phyloP scores from a whole-genome alignment of 2,888 invertebrate species.

The Hyposoter didymator region DNA sequence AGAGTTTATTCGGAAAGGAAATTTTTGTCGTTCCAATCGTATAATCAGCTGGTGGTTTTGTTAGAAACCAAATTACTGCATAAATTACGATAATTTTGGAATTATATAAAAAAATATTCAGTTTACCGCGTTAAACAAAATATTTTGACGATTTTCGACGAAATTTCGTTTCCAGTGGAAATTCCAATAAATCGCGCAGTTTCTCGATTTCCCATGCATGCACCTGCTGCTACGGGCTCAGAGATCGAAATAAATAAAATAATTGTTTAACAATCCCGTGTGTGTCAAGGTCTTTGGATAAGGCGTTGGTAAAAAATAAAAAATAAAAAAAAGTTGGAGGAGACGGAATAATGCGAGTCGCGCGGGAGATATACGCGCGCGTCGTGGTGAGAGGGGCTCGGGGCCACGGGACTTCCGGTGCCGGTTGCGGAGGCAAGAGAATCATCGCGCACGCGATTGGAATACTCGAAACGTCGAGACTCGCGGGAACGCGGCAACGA shows the following conservation, averaged over 20 bases:
- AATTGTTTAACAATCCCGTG: neutral
- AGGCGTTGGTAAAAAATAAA: neutral
- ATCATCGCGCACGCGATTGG: slow-evolving; percentile 66
- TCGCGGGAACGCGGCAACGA: slow-evolving; percentile 13
- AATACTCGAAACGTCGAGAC: slow-evolving; percentile 51
- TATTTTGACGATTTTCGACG: too few species aligned
- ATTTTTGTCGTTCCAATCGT: too few species aligned
- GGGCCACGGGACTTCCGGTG: slow-evolving; percentile 57
- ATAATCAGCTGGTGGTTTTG: too few species aligned
- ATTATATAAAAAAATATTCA: too few species aligned
- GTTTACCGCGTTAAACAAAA: too few species aligned
- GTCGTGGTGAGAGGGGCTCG: neutral
- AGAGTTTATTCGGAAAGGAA: too few species aligned
- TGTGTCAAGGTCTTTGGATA: slow-evolving; percentile 17
- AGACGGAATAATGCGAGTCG: slow-evolving; percentile 20
- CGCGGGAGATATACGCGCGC: slow-evolving; percentile 1
- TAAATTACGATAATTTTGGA: too few species aligned
- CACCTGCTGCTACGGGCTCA: too few species aligned
- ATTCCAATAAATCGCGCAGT: too few species aligned
- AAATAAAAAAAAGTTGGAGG: slow-evolving; percentile 26
- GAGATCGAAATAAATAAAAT: neutral
- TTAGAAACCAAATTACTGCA: too few species aligned
- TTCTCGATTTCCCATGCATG: too few species aligned
- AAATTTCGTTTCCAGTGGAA: too few species aligned
- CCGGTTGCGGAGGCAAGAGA: slow-evolving; percentile 59